Evolutionary conservation across 2,113 vertebrate species (phyloP).

Genomic region (Bos indicus): DNA sequence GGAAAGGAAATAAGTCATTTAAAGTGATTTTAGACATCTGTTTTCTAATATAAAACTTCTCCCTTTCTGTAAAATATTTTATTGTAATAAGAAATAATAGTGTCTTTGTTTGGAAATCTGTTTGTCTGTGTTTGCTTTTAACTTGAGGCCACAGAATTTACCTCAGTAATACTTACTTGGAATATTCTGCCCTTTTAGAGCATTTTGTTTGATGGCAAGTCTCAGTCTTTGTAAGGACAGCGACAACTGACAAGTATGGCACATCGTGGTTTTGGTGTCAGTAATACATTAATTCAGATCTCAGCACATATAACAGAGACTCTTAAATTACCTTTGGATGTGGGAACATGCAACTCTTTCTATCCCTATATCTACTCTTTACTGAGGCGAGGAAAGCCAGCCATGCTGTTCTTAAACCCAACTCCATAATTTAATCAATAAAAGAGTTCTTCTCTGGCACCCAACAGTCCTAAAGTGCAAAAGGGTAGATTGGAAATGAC

Average conservation of each 20-base stretch:
- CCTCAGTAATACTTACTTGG: not conserved
- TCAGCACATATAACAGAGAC: not conserved
- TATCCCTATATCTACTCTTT: not conserved
- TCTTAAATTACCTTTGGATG: not conserved
- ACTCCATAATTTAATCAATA: too few species aligned
- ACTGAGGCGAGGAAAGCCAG: not conserved
- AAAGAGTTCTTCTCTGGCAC: not conserved
- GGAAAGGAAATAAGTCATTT: not conserved
- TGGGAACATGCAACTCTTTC: not conserved
- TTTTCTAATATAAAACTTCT: not conserved
- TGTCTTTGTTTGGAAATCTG: not conserved
- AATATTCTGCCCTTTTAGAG: not conserved
- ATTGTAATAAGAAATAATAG: not conserved
- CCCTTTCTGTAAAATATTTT: not conserved
- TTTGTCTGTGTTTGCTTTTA: not conserved
- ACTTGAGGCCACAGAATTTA: not conserved
- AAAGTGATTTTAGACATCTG: not conserved
- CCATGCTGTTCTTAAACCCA: not conserved
- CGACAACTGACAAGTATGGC: not conserved
- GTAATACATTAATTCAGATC: not conserved
- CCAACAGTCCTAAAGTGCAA: fast-evolving
- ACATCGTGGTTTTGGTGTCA: not conserved
- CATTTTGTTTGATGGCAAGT: not conserved
- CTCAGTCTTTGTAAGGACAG: not conserved
- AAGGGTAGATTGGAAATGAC: not conserved